Percentiles rank a stretch among this genome's conserved stretches.
Conservation (phyloP, 2,113 vertebrate genomes). For the Leptobrachium leishanense region DNA sequence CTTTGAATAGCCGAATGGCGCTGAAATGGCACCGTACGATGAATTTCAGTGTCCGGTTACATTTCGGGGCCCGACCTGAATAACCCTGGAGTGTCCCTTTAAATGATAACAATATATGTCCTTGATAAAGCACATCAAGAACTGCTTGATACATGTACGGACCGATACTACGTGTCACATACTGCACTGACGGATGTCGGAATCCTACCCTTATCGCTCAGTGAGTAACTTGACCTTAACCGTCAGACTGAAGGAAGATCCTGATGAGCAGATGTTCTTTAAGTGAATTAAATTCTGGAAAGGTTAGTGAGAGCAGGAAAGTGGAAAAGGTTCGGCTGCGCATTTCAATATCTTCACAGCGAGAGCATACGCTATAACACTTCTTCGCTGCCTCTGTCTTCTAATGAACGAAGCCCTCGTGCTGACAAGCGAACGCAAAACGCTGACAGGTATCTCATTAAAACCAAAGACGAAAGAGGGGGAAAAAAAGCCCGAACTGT, state of each 20-base stretch:
- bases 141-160: neutral
- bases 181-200: neutral
- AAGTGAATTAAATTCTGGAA: conserved; percentile 10
- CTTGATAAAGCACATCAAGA: neutral
- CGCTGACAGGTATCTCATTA: conserved; percentile 35
- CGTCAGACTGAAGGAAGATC: neutral
- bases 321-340: neutral
- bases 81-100: too few relatives aligned
- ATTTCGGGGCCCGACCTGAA: too few relatives aligned
- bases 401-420: neutral
- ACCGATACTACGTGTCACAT: neutral
- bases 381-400: neutral
- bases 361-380: neutral
- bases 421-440: neutral
- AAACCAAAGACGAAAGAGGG: neutral
- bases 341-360: neutral
- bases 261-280: neutral
- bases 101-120: too few relatives aligned
- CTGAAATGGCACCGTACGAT: too few relatives aligned
- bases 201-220: neutral
- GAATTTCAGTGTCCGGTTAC: too few relatives aligned
- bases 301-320: neutral
- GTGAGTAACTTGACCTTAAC: neutral
- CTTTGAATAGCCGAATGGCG: too few relatives aligned
- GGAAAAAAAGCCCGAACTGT: neutral